Percentiles rank a stretch among this genome's conserved stretches.
These are phyloP conservation scores for Chloropsis hardwickii DNA, from an alignment of 2,113 vertebrate genomes.

Conservation along the genomic window DNA sequence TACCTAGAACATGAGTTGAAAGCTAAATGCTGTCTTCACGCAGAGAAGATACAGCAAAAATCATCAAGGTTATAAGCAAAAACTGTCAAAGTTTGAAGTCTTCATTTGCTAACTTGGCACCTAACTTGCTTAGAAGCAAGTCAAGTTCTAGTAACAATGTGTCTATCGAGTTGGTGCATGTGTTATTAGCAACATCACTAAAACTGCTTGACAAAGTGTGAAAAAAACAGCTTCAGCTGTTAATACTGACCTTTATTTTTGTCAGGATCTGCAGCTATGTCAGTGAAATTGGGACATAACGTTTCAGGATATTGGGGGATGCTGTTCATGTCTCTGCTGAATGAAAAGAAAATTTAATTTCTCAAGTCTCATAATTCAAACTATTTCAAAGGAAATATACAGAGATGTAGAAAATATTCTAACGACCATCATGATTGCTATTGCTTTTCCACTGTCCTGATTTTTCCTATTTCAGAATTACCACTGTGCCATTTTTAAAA, in stretches of 20 bases:
- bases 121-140: background rate
- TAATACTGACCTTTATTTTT: constrained; percentile 80
- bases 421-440: background rate
- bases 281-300: constrained; percentile 80
- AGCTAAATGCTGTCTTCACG: background rate
- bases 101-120: background rate
- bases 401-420: background rate
- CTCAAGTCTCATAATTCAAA: background rate
- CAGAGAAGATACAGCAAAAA: background rate
- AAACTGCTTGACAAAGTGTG: background rate
- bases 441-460: background rate
- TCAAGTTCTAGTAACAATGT: background rate
- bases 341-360: background rate
- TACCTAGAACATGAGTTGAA: background rate
- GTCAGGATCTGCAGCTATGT: constrained; percentile 78
- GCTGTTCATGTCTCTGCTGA: constrained; percentile 62
- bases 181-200: background rate
- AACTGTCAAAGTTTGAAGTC: background rate
- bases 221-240: background rate
- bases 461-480: background rate
- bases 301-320: constrained; percentile 64
- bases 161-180: background rate
- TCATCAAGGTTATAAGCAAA: background rate
- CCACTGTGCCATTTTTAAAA: background rate
- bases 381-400: background rate